Evolutionary conservation across 2,113 vertebrate genomes (phyloP).

Genomic region (Antennarius striatus): DNA sequence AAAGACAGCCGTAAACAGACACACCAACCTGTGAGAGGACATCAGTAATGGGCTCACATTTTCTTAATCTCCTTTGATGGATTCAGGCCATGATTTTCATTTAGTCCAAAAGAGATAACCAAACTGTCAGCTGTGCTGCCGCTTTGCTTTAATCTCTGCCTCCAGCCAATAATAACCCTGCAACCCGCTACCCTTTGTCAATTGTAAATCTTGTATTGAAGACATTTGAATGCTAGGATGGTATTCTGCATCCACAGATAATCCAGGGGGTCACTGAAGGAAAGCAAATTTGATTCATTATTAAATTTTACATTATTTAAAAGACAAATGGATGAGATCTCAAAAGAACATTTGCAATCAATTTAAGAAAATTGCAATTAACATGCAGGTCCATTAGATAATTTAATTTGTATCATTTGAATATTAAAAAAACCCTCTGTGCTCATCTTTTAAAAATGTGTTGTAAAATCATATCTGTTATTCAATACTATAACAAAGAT

Average conservation of each 20-base stretch:
- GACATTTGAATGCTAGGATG: slow-evolving; percentile 78
- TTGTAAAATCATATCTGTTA: too few species aligned
- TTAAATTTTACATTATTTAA: slow-evolving; percentile 85
- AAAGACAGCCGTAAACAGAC: slow-evolving; percentile 59
- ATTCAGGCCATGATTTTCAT: slow-evolving; percentile 96
- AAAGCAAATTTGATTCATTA: slow-evolving; percentile 85
- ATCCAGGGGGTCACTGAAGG: slow-evolving; percentile 78
- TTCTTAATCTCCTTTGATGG: slow-evolving; percentile 91
- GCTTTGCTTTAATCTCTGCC: slow-evolving; percentile 90
- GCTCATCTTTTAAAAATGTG: too few species aligned
- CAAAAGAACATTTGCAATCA: slow-evolving; percentile 80
- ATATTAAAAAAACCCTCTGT: neutral
- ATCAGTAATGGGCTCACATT: slow-evolving; percentile 91
- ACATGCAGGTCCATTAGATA: slow-evolving; percentile 30
- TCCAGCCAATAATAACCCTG: slow-evolving; percentile 88
- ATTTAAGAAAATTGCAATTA: slow-evolving; percentile 54
- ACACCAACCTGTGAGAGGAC: slow-evolving; percentile 78
- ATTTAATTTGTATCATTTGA: neutral
- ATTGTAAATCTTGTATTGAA: slow-evolving; percentile 85
- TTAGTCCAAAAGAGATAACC: slow-evolving; percentile 92
- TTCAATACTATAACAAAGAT: too few species aligned
- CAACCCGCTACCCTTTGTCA: slow-evolving; percentile 80
- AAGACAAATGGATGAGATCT: slow-evolving; percentile 86
- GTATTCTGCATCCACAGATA: slow-evolving; percentile 81
- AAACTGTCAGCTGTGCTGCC: slow-evolving; percentile 89